Evolutionary conservation across 2,797 vertebrate species (phyloP).

Genomic region (Pempheris klunzingeri): DNA sequence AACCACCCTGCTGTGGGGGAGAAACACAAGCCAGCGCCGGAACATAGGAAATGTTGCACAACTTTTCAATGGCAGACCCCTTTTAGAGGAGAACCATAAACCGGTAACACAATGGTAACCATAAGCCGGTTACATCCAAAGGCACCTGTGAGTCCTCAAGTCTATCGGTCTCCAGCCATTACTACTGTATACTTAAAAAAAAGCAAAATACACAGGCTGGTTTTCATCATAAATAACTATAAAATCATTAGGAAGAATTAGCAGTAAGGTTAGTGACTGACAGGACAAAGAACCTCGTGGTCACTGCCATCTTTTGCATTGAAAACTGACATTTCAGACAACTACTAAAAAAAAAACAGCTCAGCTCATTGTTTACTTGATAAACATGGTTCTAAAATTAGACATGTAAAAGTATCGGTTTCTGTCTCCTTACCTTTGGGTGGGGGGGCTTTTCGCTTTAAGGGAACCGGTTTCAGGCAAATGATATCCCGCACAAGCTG

Average conservation of each 20-base stretch:
- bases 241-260: background rate
- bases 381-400: background rate
- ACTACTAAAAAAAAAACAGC: background rate
- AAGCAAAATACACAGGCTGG: rapidly evolving
- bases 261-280: background rate
- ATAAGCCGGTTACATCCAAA: conserved; percentile 52
- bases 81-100: rapidly evolving
- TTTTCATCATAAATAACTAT: rapidly evolving
- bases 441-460: conserved; percentile 85
- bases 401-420: rapidly evolving
- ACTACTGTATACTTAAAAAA: background rate
- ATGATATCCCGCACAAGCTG: conserved; percentile 89
- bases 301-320: background rate
- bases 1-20: background rate
- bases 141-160: conserved; percentile 42
- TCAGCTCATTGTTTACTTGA: background rate
- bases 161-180: background rate
- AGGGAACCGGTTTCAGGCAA: conserved; percentile 86
- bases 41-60: background rate
- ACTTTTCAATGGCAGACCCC: background rate
- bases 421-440: conserved; percentile 83
- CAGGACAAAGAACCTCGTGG: conserved; percentile 80
- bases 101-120: background rate
- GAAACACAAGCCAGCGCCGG: rapidly evolving
- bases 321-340: background rate